These are phyloP conservation scores for Drosophila quadrilineata DNA, from an alignment of 1,140 invertebrate species.

Conservation along the genomic window DNA sequence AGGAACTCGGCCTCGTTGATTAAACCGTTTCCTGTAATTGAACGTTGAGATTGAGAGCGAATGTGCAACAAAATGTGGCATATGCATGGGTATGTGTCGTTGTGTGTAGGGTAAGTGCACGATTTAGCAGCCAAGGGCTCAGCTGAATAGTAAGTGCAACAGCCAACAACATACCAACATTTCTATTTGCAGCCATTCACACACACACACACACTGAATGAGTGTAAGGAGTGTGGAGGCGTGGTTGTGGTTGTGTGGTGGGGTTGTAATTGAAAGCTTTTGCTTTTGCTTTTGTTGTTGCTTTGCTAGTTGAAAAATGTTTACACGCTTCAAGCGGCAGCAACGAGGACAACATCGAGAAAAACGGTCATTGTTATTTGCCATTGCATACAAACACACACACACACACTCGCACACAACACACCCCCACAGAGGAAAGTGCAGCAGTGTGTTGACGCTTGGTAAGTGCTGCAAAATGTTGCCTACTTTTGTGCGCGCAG, in stretches of 20 bases:
- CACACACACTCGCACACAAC: not conserved
- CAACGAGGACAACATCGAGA: slow-evolving; percentile 44
- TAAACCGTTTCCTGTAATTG: slow-evolving; percentile 84
- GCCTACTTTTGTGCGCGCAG: slow-evolving; percentile 40
- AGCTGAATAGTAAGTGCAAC: slow-evolving; percentile 14
- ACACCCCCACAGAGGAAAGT: slow-evolving; percentile 10
- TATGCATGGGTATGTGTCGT: too few species aligned
- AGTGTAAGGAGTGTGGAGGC: not conserved
- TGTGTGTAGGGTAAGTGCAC: slow-evolving; percentile 5
- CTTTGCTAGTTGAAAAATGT: slow-evolving; percentile 35
- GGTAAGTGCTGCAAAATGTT: slow-evolving; percentile 18
- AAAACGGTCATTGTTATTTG: slow-evolving; percentile 47
- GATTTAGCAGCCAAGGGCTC: slow-evolving; percentile 5
- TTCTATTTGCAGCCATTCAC: not conserved
- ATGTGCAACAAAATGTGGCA: too few species aligned
- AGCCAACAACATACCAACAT: not conserved
- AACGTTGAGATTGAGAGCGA: slow-evolving; percentile 7
- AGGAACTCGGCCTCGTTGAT: slow-evolving; percentile 88
- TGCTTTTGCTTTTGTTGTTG: slow-evolving; percentile 38
- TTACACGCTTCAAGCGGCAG: slow-evolving; percentile 49
- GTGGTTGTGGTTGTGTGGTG: not conserved
- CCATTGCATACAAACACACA: slow-evolving; percentile 19
- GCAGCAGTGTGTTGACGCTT: too few species aligned
- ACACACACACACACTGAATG: not conserved
- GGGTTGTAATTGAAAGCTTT: slow-evolving; percentile 44